A percentile compares a stretch with the other conserved stretches of the same genome.
Evolutionary conservation across 2,113 vertebrate species (phyloP).

Genomic region (Stercorarius parasiticus): DNA sequence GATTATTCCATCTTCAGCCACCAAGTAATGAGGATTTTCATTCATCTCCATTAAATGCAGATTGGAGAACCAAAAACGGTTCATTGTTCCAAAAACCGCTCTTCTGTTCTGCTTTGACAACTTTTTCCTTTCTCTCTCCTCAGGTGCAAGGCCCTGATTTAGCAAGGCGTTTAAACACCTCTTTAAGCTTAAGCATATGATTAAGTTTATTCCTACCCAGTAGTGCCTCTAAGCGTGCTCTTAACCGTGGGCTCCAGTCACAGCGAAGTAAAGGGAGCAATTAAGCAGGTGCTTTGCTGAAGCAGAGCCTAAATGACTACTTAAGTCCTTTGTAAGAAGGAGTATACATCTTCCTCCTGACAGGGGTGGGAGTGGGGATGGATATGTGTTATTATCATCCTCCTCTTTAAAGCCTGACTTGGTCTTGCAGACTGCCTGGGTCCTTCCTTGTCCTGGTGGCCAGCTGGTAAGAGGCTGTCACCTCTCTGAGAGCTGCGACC

Average conservation of each 20-base stretch:
- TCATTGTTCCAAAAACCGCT: background rate
- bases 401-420: constrained; percentile 9
- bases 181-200: background rate
- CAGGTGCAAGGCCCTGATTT: background rate
- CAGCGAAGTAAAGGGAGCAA: background rate
- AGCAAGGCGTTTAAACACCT: background rate
- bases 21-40: background rate
- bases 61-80: background rate
- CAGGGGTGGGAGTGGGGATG: background rate
- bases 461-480: constrained; percentile 15
- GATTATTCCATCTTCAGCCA: background rate
- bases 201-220: background rate
- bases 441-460: background rate
- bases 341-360: constrained; percentile 41
- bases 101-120: background rate
- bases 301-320: constrained; percentile 29
- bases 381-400: background rate
- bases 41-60: background rate
- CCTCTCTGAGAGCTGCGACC: background rate
- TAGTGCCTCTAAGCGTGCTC: background rate
- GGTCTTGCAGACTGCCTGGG: background rate
- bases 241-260: background rate
- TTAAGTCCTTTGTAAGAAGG: constrained; percentile 12
- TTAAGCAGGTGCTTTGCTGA: constrained; percentile 42
- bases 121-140: background rate